These are phyloP conservation scores for Altica lythri DNA, from an alignment of 2,888 invertebrate genomes.

Conservation along the genomic window DNA sequence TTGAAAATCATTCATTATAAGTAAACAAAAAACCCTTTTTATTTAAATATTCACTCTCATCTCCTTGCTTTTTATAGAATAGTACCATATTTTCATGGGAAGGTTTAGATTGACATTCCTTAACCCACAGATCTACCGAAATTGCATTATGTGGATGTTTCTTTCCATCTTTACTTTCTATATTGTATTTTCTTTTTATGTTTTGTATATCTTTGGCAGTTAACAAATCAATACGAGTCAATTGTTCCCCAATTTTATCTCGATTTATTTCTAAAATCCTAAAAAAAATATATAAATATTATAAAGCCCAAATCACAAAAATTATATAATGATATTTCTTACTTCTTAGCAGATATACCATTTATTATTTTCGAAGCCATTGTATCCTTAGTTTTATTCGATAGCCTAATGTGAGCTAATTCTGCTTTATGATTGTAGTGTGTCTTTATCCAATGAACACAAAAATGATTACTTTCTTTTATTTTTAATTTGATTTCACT, in stretches of 20 bases:
- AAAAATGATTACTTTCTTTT: not conserved
- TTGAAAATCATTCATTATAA: conserved; percentile 24
- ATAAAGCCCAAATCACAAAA: not conserved
- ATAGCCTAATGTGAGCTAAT: not conserved
- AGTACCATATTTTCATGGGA: conserved; percentile 7
- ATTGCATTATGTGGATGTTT: not conserved
- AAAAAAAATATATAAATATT: conserved; percentile 6
- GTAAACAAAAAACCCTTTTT: conserved; percentile 23
- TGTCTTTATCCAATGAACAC: not conserved
- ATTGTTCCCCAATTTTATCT: conserved; percentile 10
- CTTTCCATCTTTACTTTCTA: not conserved
- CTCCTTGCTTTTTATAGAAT: conserved; percentile 25
- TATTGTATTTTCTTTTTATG: not conserved
- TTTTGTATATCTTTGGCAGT: not conserved
- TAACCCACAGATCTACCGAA: not conserved
- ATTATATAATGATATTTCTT: not conserved
- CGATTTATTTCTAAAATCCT: conserved; percentile 20
- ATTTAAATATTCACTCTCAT: not conserved
- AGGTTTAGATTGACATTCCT: conserved; percentile 1
- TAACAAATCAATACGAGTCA: not conserved
- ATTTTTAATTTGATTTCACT: not conserved
- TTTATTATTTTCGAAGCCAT: not conserved
- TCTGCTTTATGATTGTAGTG: not conserved
- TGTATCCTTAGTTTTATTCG: not conserved
- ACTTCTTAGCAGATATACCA: not conserved